These are phyloP conservation scores for Bemisia tabaci DNA, from an alignment of 1,140 invertebrate species.

Conservation along the genomic window DNA sequence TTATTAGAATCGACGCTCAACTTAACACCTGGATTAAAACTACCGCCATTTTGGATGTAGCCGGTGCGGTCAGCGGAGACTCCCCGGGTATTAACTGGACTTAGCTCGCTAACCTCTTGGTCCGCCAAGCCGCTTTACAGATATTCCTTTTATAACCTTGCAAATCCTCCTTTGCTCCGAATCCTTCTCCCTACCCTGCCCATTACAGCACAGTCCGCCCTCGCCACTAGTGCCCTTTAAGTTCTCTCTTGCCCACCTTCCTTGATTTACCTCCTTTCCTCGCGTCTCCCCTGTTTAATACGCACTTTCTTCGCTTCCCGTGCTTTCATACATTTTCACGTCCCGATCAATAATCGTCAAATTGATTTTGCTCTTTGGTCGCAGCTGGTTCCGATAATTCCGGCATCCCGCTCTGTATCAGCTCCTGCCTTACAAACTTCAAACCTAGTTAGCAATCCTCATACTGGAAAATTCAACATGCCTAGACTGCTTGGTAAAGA, in stretches of 20 bases:
- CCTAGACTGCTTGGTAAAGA: too few species aligned
- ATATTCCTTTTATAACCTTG: constrained; percentile 2
- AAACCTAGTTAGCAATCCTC: too few species aligned
- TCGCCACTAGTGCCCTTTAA: neutral
- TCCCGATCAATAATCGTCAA: neutral
- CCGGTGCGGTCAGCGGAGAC: neutral
- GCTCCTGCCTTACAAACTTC: too few species aligned
- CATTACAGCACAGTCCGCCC: too few species aligned
- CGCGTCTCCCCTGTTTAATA: neutral
- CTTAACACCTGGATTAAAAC: neutral
- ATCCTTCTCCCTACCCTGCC: too few species aligned
- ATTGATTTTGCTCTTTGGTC: neutral
- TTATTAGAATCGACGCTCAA: neutral
- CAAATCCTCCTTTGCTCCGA: constrained; percentile 1
- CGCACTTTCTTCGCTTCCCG: neutral
- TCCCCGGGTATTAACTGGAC: neutral
- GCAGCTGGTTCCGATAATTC: too few species aligned
- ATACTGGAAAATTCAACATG: too few species aligned
- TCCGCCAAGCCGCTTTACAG: neutral
- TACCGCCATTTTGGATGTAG: neutral
- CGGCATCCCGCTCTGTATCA: too few species aligned
- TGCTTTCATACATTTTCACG: neutral
- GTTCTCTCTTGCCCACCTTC: neutral
- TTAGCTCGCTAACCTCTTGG: neutral
- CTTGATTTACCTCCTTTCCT: neutral